Evolutionary conservation across 2,888 invertebrate species (phyloP).

Genomic region (Volucella bombylans): DNA sequence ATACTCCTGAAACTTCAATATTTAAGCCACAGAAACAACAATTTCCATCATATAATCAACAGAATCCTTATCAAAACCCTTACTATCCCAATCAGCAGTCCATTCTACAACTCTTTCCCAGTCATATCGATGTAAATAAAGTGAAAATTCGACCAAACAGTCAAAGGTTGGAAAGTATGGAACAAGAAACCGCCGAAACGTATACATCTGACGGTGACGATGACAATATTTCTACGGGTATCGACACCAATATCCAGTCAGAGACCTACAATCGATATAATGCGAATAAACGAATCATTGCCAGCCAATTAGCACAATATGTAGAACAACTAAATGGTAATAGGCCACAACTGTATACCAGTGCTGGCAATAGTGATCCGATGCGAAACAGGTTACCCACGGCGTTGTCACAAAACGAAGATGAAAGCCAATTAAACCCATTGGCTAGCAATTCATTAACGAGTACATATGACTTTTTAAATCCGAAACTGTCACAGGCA

Average conservation of each 20-base stretch:
- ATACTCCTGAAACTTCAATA: slow-evolving; percentile 14
- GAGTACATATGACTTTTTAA: slow-evolving; percentile 79
- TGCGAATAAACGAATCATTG: slow-evolving; percentile 69
- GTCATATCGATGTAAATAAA: slow-evolving; percentile 76
- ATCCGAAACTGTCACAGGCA: slow-evolving; percentile 79
- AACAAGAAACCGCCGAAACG: slow-evolving; percentile 74
- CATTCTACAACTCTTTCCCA: slow-evolving; percentile 74
- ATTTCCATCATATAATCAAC: slow-evolving; percentile 14
- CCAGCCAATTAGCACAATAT: slow-evolving; percentile 72
- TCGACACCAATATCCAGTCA: slow-evolving; percentile 37
- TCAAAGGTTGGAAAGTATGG: slow-evolving; percentile 79
- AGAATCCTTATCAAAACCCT: slow-evolving; percentile 47
- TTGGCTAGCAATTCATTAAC: slow-evolving; percentile 79
- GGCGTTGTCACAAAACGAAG: slow-evolving; percentile 20
- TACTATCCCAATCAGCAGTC: slow-evolving; percentile 56
- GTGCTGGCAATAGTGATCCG: slow-evolving; percentile 12
- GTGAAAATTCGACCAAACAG: slow-evolving; percentile 80
- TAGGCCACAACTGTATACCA: slow-evolving; percentile 38
- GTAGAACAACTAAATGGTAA: slow-evolving; percentile 57
- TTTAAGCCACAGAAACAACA: slow-evolving; percentile 21
- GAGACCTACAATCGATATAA: slow-evolving; percentile 63
- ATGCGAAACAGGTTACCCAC: slow-evolving; percentile 28
- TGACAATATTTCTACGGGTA: slow-evolving; percentile 50
- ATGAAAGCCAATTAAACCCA: slow-evolving; percentile 78
- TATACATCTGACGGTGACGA: slow-evolving; percentile 70